These are phyloP conservation scores for Nannoperca obscura DNA, from an alignment of 2,797 vertebrate species.

Conservation along the genomic window DNA sequence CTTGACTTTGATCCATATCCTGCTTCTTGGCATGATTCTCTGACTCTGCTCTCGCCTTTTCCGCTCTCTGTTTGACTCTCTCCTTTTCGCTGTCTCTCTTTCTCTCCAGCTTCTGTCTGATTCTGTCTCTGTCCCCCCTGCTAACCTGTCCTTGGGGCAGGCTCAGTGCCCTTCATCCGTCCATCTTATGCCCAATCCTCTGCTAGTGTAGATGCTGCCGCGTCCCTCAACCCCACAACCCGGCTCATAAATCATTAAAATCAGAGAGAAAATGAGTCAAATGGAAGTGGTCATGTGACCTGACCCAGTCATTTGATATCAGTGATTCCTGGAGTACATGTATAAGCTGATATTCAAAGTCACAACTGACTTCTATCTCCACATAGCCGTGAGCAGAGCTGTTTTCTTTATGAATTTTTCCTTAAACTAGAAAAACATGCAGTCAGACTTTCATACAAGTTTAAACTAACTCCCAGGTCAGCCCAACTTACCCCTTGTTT, in stretches of 20 bases:
- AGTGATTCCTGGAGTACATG: constrained; percentile 17
- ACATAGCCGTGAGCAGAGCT: background rate
- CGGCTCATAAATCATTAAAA: constrained; percentile 56
- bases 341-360: constrained; percentile 43
- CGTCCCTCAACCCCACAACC: constrained; percentile 27
- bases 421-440: background rate
- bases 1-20: constrained; percentile 62
- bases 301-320: constrained; percentile 62
- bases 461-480: background rate
- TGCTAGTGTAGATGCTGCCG: constrained; percentile 35
- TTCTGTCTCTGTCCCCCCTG: constrained; percentile 52
- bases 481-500: background rate
- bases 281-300: constrained; percentile 54
- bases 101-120: constrained; percentile 41
- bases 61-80: constrained; percentile 43
- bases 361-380: constrained; percentile 26
- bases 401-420: background rate
- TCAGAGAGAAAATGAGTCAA: constrained; percentile 48
- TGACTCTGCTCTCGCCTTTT: constrained; percentile 36
- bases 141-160: constrained; percentile 67
- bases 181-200: constrained; percentile 48
- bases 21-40: constrained; percentile 51
- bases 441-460: background rate
- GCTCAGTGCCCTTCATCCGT: constrained; percentile 68
- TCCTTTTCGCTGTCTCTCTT: constrained; percentile 25